A percentile compares a stretch with the other conserved stretches of the same genome.
Evolutionary conservation across 2,888 invertebrate species (phyloP).

Genomic region (Serripes groenlandicus): DNA sequence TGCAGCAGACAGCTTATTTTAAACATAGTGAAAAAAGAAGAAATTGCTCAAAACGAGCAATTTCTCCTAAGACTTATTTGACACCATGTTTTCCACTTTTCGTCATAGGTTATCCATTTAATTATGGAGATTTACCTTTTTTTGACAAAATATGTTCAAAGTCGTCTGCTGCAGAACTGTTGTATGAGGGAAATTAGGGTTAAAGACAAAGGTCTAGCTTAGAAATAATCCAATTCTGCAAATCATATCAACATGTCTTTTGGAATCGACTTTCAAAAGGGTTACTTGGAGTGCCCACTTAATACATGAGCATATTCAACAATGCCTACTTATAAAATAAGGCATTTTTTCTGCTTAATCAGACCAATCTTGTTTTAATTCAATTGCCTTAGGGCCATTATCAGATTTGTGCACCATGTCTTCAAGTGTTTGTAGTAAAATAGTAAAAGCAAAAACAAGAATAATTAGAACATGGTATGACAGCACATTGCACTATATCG

Average conservation of each 20-base stretch:
- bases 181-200: too few relatives aligned
- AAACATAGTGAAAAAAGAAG: neutral
- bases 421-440: neutral
- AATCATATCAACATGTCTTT: too few relatives aligned
- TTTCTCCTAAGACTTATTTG: neutral
- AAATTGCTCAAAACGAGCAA: neutral
- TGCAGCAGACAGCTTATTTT: neutral
- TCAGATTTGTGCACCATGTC: constrained; percentile 14
- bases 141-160: too few relatives aligned
- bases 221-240: too few relatives aligned
- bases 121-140: too few relatives aligned
- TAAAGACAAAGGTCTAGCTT: too few relatives aligned
- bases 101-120: too few relatives aligned
- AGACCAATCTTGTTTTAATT: constrained; percentile 25
- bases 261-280: too few relatives aligned
- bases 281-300: constrained; percentile 19
- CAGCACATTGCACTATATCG: too few relatives aligned
- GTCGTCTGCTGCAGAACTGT: too few relatives aligned
- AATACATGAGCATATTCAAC: constrained; percentile 8
- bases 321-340: constrained; percentile 18
- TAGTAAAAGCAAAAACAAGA: neutral
- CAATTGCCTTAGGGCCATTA: constrained; percentile 14
- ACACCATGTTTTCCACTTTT: neutral
- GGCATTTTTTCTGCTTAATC: constrained; percentile 19
- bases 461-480: neutral